Evolutionary conservation across 64 coral and sea anemone genomes (phyloP).

Genomic region (Dendrophyllia cribrosa): DNA sequence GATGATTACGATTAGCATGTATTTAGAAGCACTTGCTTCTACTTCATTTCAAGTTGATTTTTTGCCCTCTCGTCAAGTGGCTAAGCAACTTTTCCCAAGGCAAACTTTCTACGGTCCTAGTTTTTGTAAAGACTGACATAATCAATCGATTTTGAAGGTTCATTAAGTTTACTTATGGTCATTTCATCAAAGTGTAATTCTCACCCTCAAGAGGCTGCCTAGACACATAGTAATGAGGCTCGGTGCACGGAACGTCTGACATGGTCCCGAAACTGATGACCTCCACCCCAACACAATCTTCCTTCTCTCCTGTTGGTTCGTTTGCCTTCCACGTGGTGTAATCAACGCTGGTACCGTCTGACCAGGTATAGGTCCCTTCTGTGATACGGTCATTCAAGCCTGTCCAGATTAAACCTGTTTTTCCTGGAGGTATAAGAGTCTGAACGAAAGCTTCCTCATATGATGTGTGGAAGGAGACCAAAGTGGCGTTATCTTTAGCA

Average conservation of each 20-base stretch:
- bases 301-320: constrained; percentile 53
- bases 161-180: not conserved
- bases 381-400: constrained; percentile 76
- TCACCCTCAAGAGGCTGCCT: constrained; percentile 84
- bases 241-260: constrained; percentile 73
- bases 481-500: constrained; percentile 59
- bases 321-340: constrained; percentile 79
- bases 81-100: too few relatives aligned
- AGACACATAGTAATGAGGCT: constrained; percentile 78
- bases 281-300: constrained; percentile 75
- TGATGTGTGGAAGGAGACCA: constrained; percentile 53
- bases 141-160: too few relatives aligned
- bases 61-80: not conserved
- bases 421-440: not conserved
- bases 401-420: constrained; percentile 52
- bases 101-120: too few relatives aligned
- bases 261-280: constrained; percentile 67
- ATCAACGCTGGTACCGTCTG: constrained; percentile 81
- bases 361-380: constrained; percentile 70
- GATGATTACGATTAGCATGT: not conserved
- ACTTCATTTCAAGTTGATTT: not conserved
- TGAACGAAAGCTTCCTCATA: constrained; percentile 56
- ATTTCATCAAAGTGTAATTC: not conserved
- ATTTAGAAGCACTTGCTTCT: not conserved
- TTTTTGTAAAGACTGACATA: too few relatives aligned